Evolutionary conservation across 2,113 vertebrate species (phyloP).

Genomic region (Megalops atlanticus): DNA sequence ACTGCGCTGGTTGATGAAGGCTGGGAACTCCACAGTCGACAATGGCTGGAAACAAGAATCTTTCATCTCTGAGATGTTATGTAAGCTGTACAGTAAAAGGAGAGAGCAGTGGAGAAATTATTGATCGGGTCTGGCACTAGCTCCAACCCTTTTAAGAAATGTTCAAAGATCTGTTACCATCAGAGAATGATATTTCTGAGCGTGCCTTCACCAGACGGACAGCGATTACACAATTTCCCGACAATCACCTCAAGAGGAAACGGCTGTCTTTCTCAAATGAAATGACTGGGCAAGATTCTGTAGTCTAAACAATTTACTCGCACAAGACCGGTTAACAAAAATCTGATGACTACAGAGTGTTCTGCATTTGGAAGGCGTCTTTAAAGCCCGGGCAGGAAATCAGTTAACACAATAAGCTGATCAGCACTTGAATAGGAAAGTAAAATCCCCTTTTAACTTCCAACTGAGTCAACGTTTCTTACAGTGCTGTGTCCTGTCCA

Average conservation of each 20-base stretch:
- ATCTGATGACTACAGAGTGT: background rate
- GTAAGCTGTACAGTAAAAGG: background rate
- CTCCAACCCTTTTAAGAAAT: too few relatives aligned
- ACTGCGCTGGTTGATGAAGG: background rate
- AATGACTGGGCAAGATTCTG: background rate
- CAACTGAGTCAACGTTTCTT: background rate
- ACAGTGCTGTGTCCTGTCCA: background rate
- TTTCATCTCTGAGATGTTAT: background rate
- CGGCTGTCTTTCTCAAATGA: background rate
- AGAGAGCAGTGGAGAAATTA: too few relatives aligned
- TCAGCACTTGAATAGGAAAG: background rate
- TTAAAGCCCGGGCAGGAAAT: background rate
- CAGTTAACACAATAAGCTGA: background rate
- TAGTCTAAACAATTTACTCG: background rate
- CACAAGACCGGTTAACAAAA: background rate
- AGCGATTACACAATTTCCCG: background rate
- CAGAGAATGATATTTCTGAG: background rate
- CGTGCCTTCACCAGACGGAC: background rate
- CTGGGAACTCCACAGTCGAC: background rate
- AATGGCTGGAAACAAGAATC: background rate
- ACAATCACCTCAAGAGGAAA: background rate
- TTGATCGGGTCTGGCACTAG: too few relatives aligned
- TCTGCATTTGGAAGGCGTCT: background rate
- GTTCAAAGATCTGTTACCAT: background rate
- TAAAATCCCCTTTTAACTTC: background rate